Conservation (phyloP, 2,888 invertebrate genomes). For the Poecilobothrus nobilitatus region DNA sequence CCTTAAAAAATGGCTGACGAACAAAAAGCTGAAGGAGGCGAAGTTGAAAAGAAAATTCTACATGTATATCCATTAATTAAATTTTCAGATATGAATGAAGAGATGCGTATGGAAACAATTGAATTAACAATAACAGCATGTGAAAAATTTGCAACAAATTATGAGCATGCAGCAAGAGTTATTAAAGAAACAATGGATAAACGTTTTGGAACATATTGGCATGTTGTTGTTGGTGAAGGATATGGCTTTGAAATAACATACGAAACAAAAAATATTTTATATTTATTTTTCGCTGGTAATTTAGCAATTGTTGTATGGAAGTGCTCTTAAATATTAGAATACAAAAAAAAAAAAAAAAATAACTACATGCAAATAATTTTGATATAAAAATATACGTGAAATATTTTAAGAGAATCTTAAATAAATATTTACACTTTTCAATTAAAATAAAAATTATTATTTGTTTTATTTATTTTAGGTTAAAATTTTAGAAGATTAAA, state of each 20-base stretch:
- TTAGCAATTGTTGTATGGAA: conserved; percentile 85
- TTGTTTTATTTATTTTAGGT: no score
- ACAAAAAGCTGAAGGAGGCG: conserved; percentile 25
- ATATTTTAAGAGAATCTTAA: no score
- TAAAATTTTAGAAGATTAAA: no score
- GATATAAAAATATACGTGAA: no score
- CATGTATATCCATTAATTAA: conserved; percentile 73
- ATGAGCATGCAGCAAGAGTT: conserved; percentile 78
- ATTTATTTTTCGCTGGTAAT: conserved; percentile 87
- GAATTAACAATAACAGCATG: conserved; percentile 88
- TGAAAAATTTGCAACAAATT: conserved; percentile 80
- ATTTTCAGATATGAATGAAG: conserved; percentile 87
- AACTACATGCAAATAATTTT: no score
- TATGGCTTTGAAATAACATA: conserved; percentile 90
- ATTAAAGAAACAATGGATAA: conserved; percentile 94
- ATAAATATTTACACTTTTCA: no score
- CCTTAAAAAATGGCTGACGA: not conserved
- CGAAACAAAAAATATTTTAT: conserved; percentile 77
- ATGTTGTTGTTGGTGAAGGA: conserved; percentile 92
- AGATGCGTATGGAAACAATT: conserved; percentile 82
- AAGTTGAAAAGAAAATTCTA: conserved; percentile 55
- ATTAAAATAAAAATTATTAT: no score
- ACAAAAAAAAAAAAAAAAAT: not conserved
- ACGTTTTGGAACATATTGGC: conserved; percentile 90
- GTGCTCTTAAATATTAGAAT: conserved; percentile 51